Conservation (phyloP, 37 sponge, comb jelly and placozoan species). For the Hexactinellida sp. region DNA sequence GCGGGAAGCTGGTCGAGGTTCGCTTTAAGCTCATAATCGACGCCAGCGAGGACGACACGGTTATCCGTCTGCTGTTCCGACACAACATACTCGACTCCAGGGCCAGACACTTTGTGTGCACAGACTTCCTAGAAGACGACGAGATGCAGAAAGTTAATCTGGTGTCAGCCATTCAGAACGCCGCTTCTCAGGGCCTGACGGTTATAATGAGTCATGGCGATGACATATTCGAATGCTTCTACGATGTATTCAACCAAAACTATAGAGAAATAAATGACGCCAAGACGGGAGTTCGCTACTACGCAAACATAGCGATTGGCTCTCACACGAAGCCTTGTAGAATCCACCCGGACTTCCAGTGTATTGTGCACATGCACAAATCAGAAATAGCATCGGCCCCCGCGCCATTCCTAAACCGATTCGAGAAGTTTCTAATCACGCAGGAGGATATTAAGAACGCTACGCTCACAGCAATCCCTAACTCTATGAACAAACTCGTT, state of each 20-base stretch:
- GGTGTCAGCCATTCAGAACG: constrained; percentile 67
- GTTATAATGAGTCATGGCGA: constrained; percentile 71
- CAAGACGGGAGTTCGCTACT: constrained; percentile 43
- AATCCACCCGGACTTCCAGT: constrained; percentile 62
- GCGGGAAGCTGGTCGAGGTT: constrained; percentile 34
- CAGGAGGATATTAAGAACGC: constrained; percentile 52
- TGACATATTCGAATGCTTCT: constrained; percentile 78
- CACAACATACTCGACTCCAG: constrained; percentile 37
- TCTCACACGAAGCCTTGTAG: constrained; percentile 66
- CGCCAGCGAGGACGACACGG: constrained; percentile 62
- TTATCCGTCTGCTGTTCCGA: constrained; percentile 52
- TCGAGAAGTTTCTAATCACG: constrained; percentile 66
- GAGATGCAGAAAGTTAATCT: constrained; percentile 70
- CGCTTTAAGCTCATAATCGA: constrained; percentile 80
- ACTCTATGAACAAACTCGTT: constrained; percentile 31
- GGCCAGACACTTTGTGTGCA: constrained; percentile 58
- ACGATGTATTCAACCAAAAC: constrained; percentile 75
- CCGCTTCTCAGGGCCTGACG: constrained; percentile 66
- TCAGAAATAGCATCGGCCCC: constrained; percentile 50
- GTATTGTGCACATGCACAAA: constrained; percentile 57
- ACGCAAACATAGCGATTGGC: constrained; percentile 81
- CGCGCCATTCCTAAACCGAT: constrained; percentile 68
- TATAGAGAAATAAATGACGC: constrained; percentile 72
- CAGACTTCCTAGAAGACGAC: constrained; percentile 62
- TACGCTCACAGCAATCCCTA: constrained; percentile 30